Percentiles rank a stretch among this genome's conserved stretches.
Conservation (phyloP, 2,797 vertebrate genomes). For the Moxostoma hubbsi region DNA sequence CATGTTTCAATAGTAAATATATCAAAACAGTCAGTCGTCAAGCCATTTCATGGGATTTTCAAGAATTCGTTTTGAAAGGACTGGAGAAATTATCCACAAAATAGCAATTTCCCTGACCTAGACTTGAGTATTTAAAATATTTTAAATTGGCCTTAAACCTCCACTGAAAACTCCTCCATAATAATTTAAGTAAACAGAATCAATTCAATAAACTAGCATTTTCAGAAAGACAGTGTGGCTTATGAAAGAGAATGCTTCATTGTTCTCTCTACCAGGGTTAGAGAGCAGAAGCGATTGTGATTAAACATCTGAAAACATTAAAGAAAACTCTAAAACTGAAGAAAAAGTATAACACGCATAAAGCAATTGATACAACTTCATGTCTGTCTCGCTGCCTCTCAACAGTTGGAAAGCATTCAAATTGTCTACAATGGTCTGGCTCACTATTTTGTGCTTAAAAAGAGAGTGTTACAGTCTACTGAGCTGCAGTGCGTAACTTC, state of each 20-base stretch:
- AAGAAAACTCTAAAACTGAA: slow-evolving; percentile 10
- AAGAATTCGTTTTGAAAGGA: not conserved
- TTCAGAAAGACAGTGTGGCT: slow-evolving; percentile 11
- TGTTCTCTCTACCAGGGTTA: slow-evolving; percentile 17
- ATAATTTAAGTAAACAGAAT: not conserved
- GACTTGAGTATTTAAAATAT: not conserved
- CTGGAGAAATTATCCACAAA: not conserved
- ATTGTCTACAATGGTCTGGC: not conserved
- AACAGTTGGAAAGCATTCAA: not conserved
- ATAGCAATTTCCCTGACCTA: not conserved
- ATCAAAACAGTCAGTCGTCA: too few relatives aligned
- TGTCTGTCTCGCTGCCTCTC: not conserved
- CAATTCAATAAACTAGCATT: slow-evolving; percentile 13
- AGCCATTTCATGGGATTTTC: too few relatives aligned
- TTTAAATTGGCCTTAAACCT: too few relatives aligned
- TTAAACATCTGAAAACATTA: slow-evolving; percentile 17
- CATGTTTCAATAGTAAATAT: too few relatives aligned
- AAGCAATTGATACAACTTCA: not conserved
- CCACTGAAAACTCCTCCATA: too few relatives aligned
- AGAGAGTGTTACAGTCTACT: too few relatives aligned
- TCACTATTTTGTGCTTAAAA: slow-evolving; percentile 4
- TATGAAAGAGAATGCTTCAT: not conserved
- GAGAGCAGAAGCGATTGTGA: slow-evolving; percentile 9
- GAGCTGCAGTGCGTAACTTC: too few relatives aligned
- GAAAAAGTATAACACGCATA: not conserved